Base-by-base conservation (phyloP, 2,113 vertebrate species). In the Sylvietta virens region DNA sequence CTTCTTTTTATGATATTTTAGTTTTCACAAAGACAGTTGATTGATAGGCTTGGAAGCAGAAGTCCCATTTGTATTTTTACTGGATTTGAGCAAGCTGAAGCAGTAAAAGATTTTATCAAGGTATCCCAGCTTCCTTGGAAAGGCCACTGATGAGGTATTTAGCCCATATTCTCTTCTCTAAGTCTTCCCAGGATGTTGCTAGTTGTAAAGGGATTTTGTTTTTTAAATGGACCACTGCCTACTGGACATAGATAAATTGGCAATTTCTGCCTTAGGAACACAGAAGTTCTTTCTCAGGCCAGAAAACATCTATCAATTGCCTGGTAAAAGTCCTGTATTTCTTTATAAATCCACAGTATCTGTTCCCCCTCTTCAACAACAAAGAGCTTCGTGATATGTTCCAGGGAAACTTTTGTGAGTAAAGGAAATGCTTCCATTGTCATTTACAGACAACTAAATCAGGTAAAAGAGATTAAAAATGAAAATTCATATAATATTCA, bases 211-310 rank as follows among this genome's bases (percentile, higher is more conserved):
- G 67, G 70, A 86, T 90, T 96, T 90, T 80, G 37, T 79, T 77
- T 96, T 88, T 86, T 73, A 62, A 95, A 96, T 83, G 82, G 79
- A 90, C 94, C 67, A 17, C 67, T 88, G 71, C 71, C 64, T 83
- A 90, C 54, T 78, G 45, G 91, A 92, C 82, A 86, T 95, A 81
- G 94, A 96, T 71, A 88, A 93, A 94, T 97, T 73, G 95, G 54
- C 67, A 92, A 77, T 95, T 95, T 93, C 64, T 93, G 51, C 64
- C 39, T 83, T 95, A 90, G 86, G 62, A 95, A 93, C 88, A 94
- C 90, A 88, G 71, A 90, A 92, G 58, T 70, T 94, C 67, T 85
- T 65, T 92, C 80, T 58, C 56, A 83, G 64, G 39, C 79, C 71
- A 83, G 62, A 81, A 96, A 86, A 66, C 58, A 92, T 94, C 81